Conservation (phyloP, 2,888 invertebrate species). For the Ametastegia equiseti region DNA sequence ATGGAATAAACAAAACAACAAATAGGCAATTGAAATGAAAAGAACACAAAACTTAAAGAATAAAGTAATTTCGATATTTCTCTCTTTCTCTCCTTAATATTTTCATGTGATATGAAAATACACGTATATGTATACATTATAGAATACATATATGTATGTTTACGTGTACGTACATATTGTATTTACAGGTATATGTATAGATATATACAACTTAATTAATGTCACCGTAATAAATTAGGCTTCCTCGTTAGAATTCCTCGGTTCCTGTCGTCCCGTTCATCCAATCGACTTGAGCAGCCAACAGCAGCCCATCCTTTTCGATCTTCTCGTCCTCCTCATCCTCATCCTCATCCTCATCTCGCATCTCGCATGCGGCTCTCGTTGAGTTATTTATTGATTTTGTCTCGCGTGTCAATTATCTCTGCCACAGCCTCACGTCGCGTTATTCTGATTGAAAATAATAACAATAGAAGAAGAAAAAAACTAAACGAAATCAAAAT, state of each 20-base stretch:
- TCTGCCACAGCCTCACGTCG: neutral
- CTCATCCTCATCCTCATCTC: neutral
- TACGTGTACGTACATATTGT: neutral
- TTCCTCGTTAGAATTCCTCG: constrained; percentile 37
- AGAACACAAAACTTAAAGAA: too few relatives aligned
- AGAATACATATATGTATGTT: neutral
- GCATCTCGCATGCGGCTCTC: constrained; percentile 20
- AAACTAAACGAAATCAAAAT: neutral
- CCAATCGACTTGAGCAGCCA: neutral
- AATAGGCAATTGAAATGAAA: too few relatives aligned
- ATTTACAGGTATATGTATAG: neutral
- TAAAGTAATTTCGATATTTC: too few relatives aligned
- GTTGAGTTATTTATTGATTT: constrained; percentile 38
- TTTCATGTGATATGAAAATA: too few relatives aligned
- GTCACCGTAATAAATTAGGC: constrained; percentile 33
- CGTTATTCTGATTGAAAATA: too few relatives aligned
- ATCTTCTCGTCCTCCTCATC: too few relatives aligned
- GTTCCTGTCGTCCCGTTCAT: constrained; percentile 4
- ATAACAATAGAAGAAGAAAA: neutral
- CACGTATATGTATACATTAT: too few relatives aligned
- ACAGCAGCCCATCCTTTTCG: too few relatives aligned
- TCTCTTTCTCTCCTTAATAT: too few relatives aligned
- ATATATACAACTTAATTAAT: constrained; percentile 25
- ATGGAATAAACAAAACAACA: too few relatives aligned
- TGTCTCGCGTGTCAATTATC: constrained; percentile 18